Conservation (phyloP, 2,888 invertebrate species). For the Timandra comae region DNA sequence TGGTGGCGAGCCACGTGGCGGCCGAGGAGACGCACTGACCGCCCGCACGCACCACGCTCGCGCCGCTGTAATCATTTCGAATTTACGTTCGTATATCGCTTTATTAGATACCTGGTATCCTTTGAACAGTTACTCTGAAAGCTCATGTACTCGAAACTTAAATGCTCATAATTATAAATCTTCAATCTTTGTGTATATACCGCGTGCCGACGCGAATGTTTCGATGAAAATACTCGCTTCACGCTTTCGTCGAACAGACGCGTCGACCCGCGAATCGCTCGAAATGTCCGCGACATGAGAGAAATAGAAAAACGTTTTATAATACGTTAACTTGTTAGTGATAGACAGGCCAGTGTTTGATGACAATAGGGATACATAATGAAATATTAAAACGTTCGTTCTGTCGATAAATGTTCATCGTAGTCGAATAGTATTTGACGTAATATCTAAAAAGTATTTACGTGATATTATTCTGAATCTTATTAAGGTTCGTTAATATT, state of each 20-base stretch:
- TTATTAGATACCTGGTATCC: no score
- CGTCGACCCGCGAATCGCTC: neutral
- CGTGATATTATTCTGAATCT: conserved; percentile 1
- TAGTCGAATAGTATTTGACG: conserved; percentile 7
- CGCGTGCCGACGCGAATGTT: no score
- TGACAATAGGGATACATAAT: conserved; percentile 36
- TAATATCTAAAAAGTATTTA: neutral
- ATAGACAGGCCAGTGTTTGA: conserved; percentile 61
- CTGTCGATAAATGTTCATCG: conserved; percentile 10
- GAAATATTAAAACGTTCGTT: no score
- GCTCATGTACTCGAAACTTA: no score
- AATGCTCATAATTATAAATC: no score
- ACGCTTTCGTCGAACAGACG: neutral
- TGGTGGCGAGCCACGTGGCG: conserved; percentile 82
- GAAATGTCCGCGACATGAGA: no score
- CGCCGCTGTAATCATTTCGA: no score
- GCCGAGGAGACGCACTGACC: conserved; percentile 78
- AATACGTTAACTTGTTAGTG: conserved; percentile 39
- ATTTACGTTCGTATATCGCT: no score
- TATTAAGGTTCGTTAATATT: conserved; percentile 4
- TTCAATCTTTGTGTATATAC: no score
- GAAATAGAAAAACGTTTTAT: no score
- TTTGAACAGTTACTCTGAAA: no score
- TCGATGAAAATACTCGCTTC: neutral
- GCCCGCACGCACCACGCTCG: no score